Percentiles rank a stretch among this genome's conserved stretches.
These are phyloP conservation scores for Oscarella lobularis DNA, from an alignment of 37 sponge, comb jelly and placozoan species.

Conservation along the genomic window DNA sequence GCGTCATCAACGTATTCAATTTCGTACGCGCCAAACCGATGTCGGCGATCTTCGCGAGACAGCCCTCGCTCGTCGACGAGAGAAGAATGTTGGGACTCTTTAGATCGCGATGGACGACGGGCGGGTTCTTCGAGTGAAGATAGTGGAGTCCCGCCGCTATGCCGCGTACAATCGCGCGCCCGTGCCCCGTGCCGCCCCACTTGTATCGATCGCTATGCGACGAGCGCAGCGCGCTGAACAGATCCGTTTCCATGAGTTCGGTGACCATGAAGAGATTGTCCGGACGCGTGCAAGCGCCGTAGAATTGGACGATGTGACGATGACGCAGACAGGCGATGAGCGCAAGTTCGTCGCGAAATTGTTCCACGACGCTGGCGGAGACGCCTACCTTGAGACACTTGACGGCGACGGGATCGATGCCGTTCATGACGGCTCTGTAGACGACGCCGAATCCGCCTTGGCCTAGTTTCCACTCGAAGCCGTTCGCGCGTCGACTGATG, in stretches of 20 bases:
- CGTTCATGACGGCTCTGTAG: slow-evolving; percentile 60
- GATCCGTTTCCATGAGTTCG: slow-evolving; percentile 72
- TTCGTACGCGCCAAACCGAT: slow-evolving; percentile 77
- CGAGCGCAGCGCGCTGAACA: slow-evolving; percentile 46
- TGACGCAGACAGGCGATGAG: slow-evolving; percentile 74
- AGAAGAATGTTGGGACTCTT: slow-evolving; percentile 88
- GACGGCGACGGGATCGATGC: slow-evolving; percentile 81
- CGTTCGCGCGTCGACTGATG: slow-evolving; percentile 55
- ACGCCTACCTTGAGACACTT: slow-evolving; percentile 39
- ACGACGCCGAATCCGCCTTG: slow-evolving; percentile 82
- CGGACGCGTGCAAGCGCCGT: slow-evolving; percentile 82
- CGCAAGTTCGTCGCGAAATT: slow-evolving; percentile 69
- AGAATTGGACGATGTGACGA: slow-evolving; percentile 84
- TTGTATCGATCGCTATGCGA: slow-evolving; percentile 20
- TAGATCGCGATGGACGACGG: slow-evolving; percentile 78
- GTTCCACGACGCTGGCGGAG: slow-evolving; percentile 12
- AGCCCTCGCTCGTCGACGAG: slow-evolving; percentile 34
- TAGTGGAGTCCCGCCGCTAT: slow-evolving; percentile 72
- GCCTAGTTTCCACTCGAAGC: slow-evolving; percentile 59
- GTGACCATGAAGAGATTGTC: slow-evolving; percentile 75
- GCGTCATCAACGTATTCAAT: slow-evolving; percentile 71
- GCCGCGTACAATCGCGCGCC: slow-evolving; percentile 40
- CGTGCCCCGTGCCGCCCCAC: slow-evolving; percentile 68
- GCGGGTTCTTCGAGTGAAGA: slow-evolving; percentile 64
- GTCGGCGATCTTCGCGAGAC: slow-evolving; percentile 86